These are phyloP conservation scores for Gortyna flavago DNA, from an alignment of 2,888 invertebrate genomes.

Conservation along the genomic window DNA sequence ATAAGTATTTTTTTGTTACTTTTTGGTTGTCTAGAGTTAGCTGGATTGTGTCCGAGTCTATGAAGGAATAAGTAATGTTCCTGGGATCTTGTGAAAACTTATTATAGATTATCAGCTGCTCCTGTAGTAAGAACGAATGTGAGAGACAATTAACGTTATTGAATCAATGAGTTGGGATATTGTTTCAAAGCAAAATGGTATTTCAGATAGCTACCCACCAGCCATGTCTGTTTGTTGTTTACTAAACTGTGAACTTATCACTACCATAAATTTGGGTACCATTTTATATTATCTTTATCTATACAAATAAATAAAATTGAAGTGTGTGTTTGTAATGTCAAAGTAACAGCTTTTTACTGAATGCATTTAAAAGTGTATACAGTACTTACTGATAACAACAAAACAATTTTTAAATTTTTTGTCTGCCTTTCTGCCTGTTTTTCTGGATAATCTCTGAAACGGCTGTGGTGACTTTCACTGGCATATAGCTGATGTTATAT, in stretches of 20 bases:
- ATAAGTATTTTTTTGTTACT: background rate
- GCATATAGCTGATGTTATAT: too few species aligned
- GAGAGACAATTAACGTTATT: background rate
- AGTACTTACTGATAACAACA: too few species aligned
- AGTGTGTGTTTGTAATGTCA: too few species aligned
- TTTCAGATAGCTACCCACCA: background rate
- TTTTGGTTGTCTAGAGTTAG: background rate
- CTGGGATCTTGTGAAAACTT: background rate
- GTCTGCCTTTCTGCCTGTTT: too few species aligned
- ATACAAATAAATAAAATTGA: too few species aligned
- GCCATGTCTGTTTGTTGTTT: background rate
- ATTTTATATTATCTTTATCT: too few species aligned
- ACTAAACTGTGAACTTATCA: background rate
- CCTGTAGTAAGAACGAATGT: background rate
- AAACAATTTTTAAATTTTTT: too few species aligned
- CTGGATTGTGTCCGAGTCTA: background rate
- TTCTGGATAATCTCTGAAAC: too few species aligned
- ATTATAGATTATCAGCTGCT: background rate
- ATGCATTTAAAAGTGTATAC: too few species aligned
- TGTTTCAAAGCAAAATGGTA: slow-evolving; percentile 14
- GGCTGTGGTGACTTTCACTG: too few species aligned
- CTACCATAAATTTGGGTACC: background rate
- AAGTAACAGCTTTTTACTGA: too few species aligned
- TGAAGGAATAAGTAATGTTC: background rate
- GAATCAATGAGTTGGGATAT: background rate